Percentiles rank a stretch among this genome's conserved stretches.
Conservation (phyloP, 1,140 invertebrate genomes). For the Tigriopus japonicus region DNA sequence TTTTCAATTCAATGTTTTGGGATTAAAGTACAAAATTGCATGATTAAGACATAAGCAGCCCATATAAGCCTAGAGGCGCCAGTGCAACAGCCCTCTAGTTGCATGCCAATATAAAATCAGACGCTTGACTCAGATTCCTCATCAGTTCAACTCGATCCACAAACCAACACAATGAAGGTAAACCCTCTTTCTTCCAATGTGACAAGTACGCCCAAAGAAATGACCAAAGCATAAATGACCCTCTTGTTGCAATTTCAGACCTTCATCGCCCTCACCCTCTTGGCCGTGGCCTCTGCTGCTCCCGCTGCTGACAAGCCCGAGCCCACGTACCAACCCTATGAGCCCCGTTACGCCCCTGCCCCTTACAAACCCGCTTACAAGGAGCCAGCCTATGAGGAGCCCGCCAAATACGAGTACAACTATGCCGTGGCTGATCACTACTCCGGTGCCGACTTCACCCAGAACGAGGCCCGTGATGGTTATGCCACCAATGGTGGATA, state of each 20-base stretch:
- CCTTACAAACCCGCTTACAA: not conserved
- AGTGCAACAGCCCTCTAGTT: no score
- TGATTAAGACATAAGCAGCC: no score
- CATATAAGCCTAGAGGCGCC: no score
- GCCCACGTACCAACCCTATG: not conserved
- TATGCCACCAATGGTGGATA: conserved; percentile 12
- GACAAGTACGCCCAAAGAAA: no score
- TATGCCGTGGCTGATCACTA: conserved; percentile 13
- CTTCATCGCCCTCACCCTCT: not conserved
- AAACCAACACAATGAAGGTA: no score
- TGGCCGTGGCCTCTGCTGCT: not conserved
- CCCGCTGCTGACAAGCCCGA: not conserved
- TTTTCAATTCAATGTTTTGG: no score
- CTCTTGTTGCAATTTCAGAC: not conserved
- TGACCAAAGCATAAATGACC: no score
- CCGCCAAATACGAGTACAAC: conserved; percentile 15
- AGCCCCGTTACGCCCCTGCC: not conserved
- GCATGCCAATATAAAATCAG: no score
- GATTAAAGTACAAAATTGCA: no score
- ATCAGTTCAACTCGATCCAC: no score
- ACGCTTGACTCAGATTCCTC: no score
- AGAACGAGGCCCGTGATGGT: conserved; percentile 16
- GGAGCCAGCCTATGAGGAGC: not conserved
- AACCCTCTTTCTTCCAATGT: no score
- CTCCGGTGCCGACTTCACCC: conserved; percentile 11